A percentile compares a stretch with the other conserved stretches of the same genome.
phyloP scores from a whole-genome alignment of 2,113 vertebrate species.

The Struthio camelus region DNA sequence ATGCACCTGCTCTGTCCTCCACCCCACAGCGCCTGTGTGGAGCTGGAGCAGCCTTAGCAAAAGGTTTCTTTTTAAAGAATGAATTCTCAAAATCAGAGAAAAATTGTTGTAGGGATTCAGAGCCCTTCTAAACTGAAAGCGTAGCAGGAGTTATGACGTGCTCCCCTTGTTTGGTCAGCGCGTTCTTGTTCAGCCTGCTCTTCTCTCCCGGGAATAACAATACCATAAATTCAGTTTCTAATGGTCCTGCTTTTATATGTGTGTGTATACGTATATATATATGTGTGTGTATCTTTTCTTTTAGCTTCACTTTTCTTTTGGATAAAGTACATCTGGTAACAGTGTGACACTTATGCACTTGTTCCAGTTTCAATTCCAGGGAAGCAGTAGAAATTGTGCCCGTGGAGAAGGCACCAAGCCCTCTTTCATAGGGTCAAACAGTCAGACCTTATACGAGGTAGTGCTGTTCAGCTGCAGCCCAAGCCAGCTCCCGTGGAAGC shows the following conservation, averaged over 20 bases:
- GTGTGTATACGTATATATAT: too few species aligned
- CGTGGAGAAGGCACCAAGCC: neutral
- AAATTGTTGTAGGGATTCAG: neutral
- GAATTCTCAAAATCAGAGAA: neutral
- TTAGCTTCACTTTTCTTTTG: neutral
- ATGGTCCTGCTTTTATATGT: neutral
- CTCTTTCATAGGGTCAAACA: neutral
- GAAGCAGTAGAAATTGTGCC: neutral
- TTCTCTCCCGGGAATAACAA: neutral
- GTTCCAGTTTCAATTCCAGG: neutral
- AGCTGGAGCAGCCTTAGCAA: neutral
- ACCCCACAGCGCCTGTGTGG: rapidly evolving
- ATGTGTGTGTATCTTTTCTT: neutral
- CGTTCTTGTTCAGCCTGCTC: neutral
- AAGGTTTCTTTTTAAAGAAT: neutral
- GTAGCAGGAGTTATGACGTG: neutral
- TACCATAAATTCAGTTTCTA: neutral
- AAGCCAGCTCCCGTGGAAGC: neutral
- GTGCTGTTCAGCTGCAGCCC: neutral
- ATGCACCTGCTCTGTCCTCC: neutral
- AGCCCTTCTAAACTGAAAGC: neutral
- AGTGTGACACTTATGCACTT: neutral
- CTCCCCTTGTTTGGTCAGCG: neutral
- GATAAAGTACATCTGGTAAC: neutral
- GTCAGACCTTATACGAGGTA: neutral